Percentiles rank a stretch among this genome's conserved stretches.
Evolutionary conservation across 2,797 vertebrate species (phyloP).

Genomic region (Glyptemys insculpta): DNA sequence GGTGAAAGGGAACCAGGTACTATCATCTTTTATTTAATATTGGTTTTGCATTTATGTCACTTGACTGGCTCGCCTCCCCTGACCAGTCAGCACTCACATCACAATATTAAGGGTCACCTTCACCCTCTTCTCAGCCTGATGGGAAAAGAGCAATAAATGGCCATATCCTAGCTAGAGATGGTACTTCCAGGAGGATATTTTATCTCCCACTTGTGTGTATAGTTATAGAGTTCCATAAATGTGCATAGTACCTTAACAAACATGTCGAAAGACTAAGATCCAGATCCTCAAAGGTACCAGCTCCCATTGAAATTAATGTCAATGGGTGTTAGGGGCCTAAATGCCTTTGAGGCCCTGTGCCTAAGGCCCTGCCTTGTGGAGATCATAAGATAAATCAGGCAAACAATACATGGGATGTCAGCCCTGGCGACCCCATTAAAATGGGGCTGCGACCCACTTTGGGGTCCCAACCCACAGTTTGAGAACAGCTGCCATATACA

Average conservation of each 20-base stretch:
- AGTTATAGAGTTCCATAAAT: too few species aligned
- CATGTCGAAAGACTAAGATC: too few species aligned
- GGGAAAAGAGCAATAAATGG: background rate
- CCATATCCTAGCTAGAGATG: background rate
- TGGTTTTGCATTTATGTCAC: background rate
- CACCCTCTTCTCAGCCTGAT: background rate
- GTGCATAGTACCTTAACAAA: too few species aligned
- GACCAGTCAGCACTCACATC: background rate
- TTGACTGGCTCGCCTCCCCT: background rate
- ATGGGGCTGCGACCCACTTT: too few species aligned
- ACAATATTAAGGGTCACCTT: background rate
- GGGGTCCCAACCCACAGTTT: too few species aligned
- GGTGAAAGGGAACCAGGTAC: background rate
- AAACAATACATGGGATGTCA: background rate
- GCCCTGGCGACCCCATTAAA: too few species aligned
- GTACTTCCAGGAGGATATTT: background rate
- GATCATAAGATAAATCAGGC: background rate
- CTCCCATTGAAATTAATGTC: too few species aligned
- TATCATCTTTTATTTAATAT: background rate
- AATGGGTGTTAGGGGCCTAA: background rate
- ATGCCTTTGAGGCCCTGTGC: background rate
- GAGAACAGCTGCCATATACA: background rate
- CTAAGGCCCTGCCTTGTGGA: background rate
- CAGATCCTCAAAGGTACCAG: too few species aligned
- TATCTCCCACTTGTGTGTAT: too few species aligned